phyloP scores from a whole-genome alignment of 2,113 vertebrate species.

The Pseudolaguvia tuberculata region DNA sequence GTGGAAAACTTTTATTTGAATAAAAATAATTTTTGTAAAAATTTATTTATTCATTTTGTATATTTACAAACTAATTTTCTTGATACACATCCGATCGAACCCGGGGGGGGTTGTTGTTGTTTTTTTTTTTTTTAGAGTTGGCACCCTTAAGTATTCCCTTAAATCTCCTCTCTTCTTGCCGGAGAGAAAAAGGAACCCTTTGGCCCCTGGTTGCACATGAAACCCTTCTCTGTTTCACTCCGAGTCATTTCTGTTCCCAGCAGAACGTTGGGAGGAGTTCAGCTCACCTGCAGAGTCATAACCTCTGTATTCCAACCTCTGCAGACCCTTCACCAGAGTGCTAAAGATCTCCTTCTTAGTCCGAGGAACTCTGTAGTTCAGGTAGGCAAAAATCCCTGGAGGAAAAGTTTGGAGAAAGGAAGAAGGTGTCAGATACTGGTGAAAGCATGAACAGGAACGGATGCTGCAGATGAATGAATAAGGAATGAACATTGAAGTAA shows the following conservation, averaged over 20 bases:
- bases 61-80: too few relatives aligned
- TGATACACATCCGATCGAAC: neutral
- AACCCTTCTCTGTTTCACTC: constrained; percentile 31
- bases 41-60: too few relatives aligned
- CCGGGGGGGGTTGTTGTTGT: too few relatives aligned
- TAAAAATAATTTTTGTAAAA: too few relatives aligned
- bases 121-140: too few relatives aligned
- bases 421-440: neutral
- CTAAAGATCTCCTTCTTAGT: constrained; percentile 90
- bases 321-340: constrained; percentile 87
- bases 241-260: constrained; percentile 26
- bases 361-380: constrained; percentile 89
- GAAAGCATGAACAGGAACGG: neutral
- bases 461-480: too few relatives aligned
- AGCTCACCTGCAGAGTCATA: constrained; percentile 93
- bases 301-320: constrained; percentile 94
- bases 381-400: constrained; percentile 94
- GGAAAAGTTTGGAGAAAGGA: neutral
- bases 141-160: neutral
- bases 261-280: constrained; percentile 33
- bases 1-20: too few relatives aligned
- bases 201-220: constrained; percentile 18
- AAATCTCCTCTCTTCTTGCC: neutral
- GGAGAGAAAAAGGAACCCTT: constrained; percentile 8
- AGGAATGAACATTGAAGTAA: neutral